Evolutionary conservation across 1,140 invertebrate species (phyloP).

Genomic region (Cepaea nemoralis): DNA sequence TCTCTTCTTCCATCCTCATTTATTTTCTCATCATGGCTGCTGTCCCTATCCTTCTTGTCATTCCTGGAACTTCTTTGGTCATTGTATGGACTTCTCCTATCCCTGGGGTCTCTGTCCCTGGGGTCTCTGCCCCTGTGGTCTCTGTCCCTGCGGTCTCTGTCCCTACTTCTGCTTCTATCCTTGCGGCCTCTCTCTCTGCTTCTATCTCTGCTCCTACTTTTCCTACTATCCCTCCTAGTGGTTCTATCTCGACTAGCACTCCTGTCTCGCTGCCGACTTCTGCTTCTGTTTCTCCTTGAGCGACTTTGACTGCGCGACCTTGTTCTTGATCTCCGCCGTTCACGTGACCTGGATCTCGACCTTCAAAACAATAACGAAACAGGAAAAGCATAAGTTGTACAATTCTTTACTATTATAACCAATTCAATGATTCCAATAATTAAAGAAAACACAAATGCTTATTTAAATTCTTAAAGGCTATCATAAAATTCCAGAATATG

Average conservation of each 20-base stretch:
- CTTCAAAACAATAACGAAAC: not conserved
- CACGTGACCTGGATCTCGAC: conserved; percentile 21
- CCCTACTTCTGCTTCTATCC: conserved; percentile 2
- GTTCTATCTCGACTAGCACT: not conserved
- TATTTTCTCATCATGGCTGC: conserved; percentile 10
- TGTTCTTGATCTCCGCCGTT: conserved; percentile 25
- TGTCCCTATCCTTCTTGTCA: conserved; percentile 13
- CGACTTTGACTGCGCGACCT: conserved; percentile 8
- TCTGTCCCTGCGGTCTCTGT: not conserved
- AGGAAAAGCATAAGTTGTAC: not conserved
- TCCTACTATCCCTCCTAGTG: not conserved
- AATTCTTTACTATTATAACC: not conserved
- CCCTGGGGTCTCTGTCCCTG: not conserved
- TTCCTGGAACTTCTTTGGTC: not conserved
- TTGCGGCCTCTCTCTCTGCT: conserved; percentile 5
- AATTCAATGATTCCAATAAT: too few species aligned
- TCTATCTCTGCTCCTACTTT: not conserved
- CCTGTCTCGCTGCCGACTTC: conserved; percentile 15
- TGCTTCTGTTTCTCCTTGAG: conserved; percentile 14
- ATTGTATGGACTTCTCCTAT: not conserved
- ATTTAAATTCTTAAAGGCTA: too few species aligned
- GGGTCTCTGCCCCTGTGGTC: too few species aligned
- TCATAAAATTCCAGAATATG: too few species aligned
- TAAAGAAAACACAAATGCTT: too few species aligned
- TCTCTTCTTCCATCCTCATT: not conserved